Evolutionary conservation across 1,140 invertebrate genomes (phyloP).

Genomic region (Zaprionus ornatus): DNA sequence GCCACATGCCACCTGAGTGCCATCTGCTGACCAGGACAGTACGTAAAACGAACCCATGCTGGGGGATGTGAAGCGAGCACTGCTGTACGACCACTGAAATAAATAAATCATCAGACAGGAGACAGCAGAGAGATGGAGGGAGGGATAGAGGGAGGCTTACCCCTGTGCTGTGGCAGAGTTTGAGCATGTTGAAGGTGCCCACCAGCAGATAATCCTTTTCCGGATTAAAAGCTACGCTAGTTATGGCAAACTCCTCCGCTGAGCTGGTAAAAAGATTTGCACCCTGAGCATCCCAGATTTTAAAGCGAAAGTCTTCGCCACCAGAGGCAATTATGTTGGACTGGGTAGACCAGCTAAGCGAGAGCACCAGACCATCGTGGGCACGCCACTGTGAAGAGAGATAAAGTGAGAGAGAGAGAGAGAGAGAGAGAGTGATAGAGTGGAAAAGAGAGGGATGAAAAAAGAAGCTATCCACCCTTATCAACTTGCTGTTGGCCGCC

Average conservation of each 20-base stretch:
- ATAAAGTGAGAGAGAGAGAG: too few relatives aligned
- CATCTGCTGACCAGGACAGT: conserved; percentile 97
- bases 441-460: background rate
- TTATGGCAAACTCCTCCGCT: conserved; percentile 95
- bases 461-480: conserved; percentile 86
- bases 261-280: conserved; percentile 93
- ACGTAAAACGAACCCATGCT: conserved; percentile 93
- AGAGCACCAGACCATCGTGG: conserved; percentile 96
- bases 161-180: conserved; percentile 96
- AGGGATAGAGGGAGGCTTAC: conserved; percentile 85
- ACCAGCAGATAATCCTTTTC: conserved; percentile 96
- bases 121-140: background rate
- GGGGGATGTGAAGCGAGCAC: conserved; percentile 90
- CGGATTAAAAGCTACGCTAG: conserved; percentile 94
- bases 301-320: conserved; percentile 97
- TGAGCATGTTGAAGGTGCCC: conserved; percentile 96
- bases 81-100: conserved; percentile 95
- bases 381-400: conserved; percentile 94
- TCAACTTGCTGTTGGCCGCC: conserved; percentile 93
- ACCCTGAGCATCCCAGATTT: conserved; percentile 97
- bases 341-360: conserved; percentile 94
- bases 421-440: background rate
- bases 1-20: conserved; percentile 96
- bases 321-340: conserved; percentile 96
- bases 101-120: background rate